Conservation (phyloP, 2,113 vertebrate species). For the Climacteris rufus region DNA sequence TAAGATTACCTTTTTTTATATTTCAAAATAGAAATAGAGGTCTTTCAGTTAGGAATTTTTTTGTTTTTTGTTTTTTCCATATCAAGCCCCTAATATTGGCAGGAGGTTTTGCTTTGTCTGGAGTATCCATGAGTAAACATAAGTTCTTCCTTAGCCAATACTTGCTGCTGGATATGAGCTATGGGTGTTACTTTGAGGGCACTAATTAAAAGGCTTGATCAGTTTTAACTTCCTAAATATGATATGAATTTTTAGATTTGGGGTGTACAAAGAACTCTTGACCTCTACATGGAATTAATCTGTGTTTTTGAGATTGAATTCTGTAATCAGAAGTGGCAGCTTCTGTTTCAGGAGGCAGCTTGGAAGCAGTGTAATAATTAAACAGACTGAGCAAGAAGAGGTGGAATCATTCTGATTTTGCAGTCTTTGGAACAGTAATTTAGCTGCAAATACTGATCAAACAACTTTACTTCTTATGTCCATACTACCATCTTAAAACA, state of each 20-base stretch:
- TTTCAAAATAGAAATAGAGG: neutral
- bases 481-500: neutral
- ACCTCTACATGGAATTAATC: neutral
- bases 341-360: neutral
- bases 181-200: neutral
- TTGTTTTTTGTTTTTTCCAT: neutral
- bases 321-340: neutral
- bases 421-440: neutral
- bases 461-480: neutral
- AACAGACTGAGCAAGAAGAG: neutral
- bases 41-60: neutral
- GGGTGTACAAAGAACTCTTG: neutral
- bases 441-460: neutral
- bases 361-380: neutral
- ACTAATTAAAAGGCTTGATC: neutral
- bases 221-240: neutral
- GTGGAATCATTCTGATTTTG: neutral
- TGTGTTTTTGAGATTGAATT: neutral
- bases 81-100: neutral
- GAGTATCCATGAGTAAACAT: neutral
- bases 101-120: neutral
- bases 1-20: accelerated
- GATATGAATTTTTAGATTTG: neutral
- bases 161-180: neutral
- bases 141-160: neutral